Conservation (phyloP, 2,113 vertebrate species). For the Pipra filicauda region DNA sequence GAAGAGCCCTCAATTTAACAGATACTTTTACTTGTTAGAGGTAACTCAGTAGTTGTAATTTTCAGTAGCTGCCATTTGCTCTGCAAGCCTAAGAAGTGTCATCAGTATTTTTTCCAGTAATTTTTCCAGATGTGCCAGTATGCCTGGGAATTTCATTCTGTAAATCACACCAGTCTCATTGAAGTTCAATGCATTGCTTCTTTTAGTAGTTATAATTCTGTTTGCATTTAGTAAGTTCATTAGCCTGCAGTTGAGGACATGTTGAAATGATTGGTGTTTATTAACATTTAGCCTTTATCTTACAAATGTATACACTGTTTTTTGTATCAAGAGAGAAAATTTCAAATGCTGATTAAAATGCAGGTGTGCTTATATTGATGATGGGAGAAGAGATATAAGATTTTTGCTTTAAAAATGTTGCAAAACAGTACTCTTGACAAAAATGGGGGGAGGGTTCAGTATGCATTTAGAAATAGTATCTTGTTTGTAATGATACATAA, state of each 20-base stretch:
- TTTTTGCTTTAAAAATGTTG: background rate
- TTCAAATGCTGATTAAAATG: background rate
- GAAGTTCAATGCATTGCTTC: background rate
- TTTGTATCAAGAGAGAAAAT: background rate
- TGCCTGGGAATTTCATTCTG: background rate
- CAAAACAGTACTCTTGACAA: background rate
- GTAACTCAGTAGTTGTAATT: slow-evolving; percentile 68
- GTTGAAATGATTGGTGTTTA: background rate
- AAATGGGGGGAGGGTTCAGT: background rate
- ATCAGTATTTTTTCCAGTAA: background rate
- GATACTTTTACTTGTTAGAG: slow-evolving; percentile 99
- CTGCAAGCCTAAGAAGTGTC: background rate
- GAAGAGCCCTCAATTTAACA: slow-evolving; percentile 98
- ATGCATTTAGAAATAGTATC: background rate
- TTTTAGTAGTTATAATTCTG: background rate
- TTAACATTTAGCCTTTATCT: background rate
- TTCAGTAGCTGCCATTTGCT: background rate
- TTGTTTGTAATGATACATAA: background rate
- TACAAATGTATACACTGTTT: background rate
- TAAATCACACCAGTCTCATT: background rate
- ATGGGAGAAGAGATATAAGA: background rate
- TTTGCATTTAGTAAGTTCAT: background rate
- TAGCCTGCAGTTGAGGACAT: background rate
- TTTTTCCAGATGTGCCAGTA: background rate
- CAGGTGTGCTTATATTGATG: background rate